A percentile compares a stretch with the other conserved stretches of the same genome.
Conservation (phyloP, 2,797 vertebrate genomes). For the Aphelocoma californica region DNA sequence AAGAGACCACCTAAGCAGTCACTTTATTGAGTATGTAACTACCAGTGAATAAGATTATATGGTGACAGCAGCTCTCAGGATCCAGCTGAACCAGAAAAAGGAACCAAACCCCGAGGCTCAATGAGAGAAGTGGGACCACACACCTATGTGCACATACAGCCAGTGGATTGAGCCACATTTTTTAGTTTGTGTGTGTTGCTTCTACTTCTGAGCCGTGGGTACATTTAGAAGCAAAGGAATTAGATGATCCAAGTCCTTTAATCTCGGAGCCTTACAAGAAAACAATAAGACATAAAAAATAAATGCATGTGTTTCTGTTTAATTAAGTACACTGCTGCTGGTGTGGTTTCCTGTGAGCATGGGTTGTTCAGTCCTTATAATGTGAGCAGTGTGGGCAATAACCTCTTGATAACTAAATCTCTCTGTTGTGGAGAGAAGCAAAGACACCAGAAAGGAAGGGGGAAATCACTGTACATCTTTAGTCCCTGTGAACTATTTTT, state of each 20-base stretch:
- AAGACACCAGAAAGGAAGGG: not conserved
- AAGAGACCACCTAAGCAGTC: conserved; percentile 46
- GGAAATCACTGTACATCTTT: not conserved
- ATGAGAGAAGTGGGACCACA: not conserved
- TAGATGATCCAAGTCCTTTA: not conserved
- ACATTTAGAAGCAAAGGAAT: not conserved
- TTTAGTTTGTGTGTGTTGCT: not conserved
- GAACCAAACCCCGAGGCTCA: not conserved
- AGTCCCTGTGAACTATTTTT: not conserved
- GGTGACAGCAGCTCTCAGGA: conserved; percentile 21
- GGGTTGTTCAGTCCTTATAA: not conserved
- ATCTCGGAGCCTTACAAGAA: not conserved
- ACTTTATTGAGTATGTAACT: conserved; percentile 14
- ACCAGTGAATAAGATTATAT: conserved; percentile 4
- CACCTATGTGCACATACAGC: not conserved
- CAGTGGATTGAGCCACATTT: not conserved
- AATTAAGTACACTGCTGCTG: not conserved
- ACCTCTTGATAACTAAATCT: not conserved
- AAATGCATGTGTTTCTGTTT: not conserved
- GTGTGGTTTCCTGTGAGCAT: not conserved
- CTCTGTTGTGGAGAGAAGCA: not conserved
- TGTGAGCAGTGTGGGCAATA: not conserved
- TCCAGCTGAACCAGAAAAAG: conserved; percentile 35
- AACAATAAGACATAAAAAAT: not conserved
- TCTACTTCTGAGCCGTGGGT: not conserved